Evolutionary conservation across 2,888 invertebrate genomes (phyloP).

Genomic region (Drosophila stalkeri): DNA sequence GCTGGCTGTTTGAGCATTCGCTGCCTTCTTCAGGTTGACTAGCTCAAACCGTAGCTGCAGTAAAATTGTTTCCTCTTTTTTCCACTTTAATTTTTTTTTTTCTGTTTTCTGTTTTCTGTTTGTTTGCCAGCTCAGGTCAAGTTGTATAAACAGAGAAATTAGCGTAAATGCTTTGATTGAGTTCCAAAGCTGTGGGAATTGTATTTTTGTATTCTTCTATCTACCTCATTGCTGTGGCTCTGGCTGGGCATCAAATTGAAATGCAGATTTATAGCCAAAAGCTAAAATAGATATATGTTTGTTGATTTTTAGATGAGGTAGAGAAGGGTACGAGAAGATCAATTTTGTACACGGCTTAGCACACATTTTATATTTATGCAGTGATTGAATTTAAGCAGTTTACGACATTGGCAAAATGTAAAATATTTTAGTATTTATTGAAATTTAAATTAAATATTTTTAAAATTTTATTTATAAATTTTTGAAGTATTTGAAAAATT

Average conservation of each 20-base stretch:
- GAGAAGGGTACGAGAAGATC: neutral
- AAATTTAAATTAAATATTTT: neutral
- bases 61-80: constrained; percentile 34
- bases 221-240: neutral
- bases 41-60: constrained; percentile 14
- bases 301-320: neutral
- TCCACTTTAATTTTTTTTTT: neutral
- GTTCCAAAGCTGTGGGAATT: constrained; percentile 47
- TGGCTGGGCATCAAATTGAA: constrained; percentile 37
- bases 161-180: constrained; percentile 71
- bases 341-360: neutral
- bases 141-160: constrained; percentile 57
- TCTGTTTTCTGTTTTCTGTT: constrained; percentile 9
- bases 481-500: too few species aligned
- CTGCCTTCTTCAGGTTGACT: constrained; percentile 8
- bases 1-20: constrained; percentile 6
- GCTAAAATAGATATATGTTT: constrained; percentile 3
- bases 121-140: constrained; percentile 30
- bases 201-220: constrained; percentile 3
- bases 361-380: constrained; percentile 5
- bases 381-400: neutral
- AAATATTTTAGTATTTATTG: neutral
- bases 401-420: neutral
- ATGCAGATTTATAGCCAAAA: constrained; percentile 8
- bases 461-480: too few species aligned